Evolutionary conservation across 2,888 invertebrate genomes (phyloP), one percentile per base, ranked within the genome.

Genomic region (Allolobophora icterica): DNA sequence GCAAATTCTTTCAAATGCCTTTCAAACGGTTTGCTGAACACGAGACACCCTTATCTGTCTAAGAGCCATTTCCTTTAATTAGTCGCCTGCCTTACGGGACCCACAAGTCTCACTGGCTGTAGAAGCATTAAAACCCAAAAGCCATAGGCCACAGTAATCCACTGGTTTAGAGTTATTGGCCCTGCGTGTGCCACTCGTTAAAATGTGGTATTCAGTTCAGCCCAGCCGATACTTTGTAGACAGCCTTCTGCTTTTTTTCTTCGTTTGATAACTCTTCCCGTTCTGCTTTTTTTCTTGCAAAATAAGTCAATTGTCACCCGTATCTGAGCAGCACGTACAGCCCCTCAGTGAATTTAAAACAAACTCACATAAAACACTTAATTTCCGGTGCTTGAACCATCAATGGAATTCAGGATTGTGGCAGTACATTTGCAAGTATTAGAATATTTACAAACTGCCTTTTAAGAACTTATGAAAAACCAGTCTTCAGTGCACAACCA

Each of bases 1-100:
- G 71, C 71, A 71, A 71, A 71, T 71, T 71, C 71, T 71, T 71
- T 71, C 30, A 71, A 71, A 71, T 71, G 71, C 71, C 30, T 71
- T n/a, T 71, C 71, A n/a, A 71, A 71, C 71, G 30, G 52, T 52
- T 52, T 52, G 24, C 52, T 24, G 71, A 71, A 71, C 71, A 71
- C n/a, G 71, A 71, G 71, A 71, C 71, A 71, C 30, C n/a, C 71
- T 71, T 71, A 71, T 71, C 71, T 71, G 71, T 71, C 71, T 71
- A 71, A 30, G 30, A 71, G n/a, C 71, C 71, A 71, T 71, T 71
- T 71, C 71, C 71, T 71, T 71, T n/a, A 71, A 71, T 71, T 71
- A 71, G 71, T 11, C n/a, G 71, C 30, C 71, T 71, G 71, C 71
- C 71, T 71, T 71, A n/a, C 8, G 11, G 71, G 71, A n/a, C 71